Evolutionary conservation across 2,888 invertebrate species (phyloP).

Genomic region (Pomacea canaliculata): DNA sequence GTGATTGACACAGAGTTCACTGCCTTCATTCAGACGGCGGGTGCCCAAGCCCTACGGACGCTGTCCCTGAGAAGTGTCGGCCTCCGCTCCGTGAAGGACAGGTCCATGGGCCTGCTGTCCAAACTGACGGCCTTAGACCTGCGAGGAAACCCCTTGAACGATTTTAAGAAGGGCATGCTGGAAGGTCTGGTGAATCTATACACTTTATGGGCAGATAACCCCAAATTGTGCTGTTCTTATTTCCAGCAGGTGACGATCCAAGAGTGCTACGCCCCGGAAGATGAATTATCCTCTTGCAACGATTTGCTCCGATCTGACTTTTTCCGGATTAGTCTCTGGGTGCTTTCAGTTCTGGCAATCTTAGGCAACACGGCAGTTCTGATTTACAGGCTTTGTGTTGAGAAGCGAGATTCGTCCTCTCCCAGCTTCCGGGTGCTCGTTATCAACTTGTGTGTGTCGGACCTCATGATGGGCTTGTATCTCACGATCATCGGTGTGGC

Average conservation of each 20-base stretch:
- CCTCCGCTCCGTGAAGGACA: background rate
- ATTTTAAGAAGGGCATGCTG: conserved; percentile 1
- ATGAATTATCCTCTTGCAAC: conserved; percentile 26
- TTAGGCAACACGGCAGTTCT: conserved; percentile 18
- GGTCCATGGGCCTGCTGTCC: background rate
- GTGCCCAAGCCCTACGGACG: background rate
- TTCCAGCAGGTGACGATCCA: background rate
- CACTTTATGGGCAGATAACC: conserved; percentile 14
- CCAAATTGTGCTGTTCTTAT: conserved; percentile 22
- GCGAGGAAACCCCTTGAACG: background rate
- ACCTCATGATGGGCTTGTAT: conserved; percentile 47
- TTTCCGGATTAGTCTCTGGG: conserved; percentile 22
- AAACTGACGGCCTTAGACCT: conserved; percentile 5
- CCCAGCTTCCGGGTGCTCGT: conserved; percentile 22
- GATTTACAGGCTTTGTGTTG: conserved; percentile 14
- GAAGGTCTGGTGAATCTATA: background rate
- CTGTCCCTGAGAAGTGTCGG: conserved; percentile 3
- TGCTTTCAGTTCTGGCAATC: conserved; percentile 14
- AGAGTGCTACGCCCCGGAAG: conserved; percentile 18
- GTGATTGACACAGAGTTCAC: conserved; percentile 3
- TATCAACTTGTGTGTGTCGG: conserved; percentile 28
- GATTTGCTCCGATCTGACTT: conserved; percentile 16
- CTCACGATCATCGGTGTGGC: conserved; percentile 43
- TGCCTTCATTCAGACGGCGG: background rate
- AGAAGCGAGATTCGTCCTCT: background rate